Evolutionary conservation across 2,113 vertebrate species (phyloP), one percentile per base, ranked within the genome.

Genomic region (Amphiprion percula): DNA sequence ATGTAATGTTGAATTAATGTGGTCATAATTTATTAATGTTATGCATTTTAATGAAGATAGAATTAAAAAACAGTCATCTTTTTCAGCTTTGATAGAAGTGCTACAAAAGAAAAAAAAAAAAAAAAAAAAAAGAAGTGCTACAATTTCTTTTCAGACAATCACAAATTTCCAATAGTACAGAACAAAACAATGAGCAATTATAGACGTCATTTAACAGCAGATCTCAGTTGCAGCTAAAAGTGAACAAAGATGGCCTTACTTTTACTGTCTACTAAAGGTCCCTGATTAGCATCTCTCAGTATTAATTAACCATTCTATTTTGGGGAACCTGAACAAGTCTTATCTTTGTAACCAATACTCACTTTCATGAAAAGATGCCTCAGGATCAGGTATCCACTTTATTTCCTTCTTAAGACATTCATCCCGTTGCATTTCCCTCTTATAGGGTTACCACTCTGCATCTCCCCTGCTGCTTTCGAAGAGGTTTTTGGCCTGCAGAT

Each of bases 271-370:
- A n/a, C 21, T 61, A 21, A 66, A 46, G 26, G 56, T 63, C 55
- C 68, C 33, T 17, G n/a, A 37, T 55, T 50, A 63, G 47, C 70
- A 39, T 53, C 60, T 55, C 74, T 82, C 71, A 86, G 86, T 80
- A 86, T 74, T 85, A n/a, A 88, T 84, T n/a, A n/a, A 69, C 15
- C 49, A 12, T 47, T 24, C 44, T 39, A 26, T 80, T 84, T 62
- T 26, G 55, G 47, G 72, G 62, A 68, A 72, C 46, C 56, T 4
- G 21, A 66, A 73, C 56, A 41, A 81, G 74, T 62, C 77, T 81
- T 82, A 76, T 78, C 88, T 37, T 44, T 86, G 92, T 76, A 92
- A 92, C 70, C 52, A 65, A 92, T 88, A 79, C 93, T 83, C 64
- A 79, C 82, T 81, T 91, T 86, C 74, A 85, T 89, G 80, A 93